A percentile compares a stretch with the other conserved stretches of the same genome.
Evolutionary conservation across 2,888 invertebrate genomes (phyloP).

Genomic region (Machimus rusticus): DNA sequence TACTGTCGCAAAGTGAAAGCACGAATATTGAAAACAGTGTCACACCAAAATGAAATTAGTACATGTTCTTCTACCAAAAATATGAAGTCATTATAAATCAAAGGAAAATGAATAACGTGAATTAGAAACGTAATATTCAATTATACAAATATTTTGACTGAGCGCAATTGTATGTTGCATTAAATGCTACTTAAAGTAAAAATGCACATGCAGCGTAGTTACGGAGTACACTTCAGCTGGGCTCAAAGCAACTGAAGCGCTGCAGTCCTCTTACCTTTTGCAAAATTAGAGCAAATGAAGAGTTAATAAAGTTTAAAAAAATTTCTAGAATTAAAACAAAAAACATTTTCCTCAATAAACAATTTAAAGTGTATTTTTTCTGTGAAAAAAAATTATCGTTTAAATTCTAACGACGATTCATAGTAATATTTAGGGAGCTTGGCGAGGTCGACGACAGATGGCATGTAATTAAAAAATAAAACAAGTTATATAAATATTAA

Average conservation of each 20-base stretch:
- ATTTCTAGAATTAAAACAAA: slow-evolving; percentile 2
- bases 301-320: neutral
- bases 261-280: neutral
- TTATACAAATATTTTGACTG: neutral
- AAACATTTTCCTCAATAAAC: slow-evolving; percentile 26
- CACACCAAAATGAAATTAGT: neutral
- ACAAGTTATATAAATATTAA: slow-evolving; percentile 7
- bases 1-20: neutral
- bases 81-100: neutral
- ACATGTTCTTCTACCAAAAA: neutral
- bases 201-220: neutral
- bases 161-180: neutral
- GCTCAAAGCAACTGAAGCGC: neutral
- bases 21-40: neutral
- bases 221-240: neutral
- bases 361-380: slow-evolving; percentile 14
- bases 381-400: slow-evolving; percentile 26
- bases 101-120: neutral
- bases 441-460: neutral
- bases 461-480: slow-evolving; percentile 7
- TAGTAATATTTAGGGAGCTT: neutral
- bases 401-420: neutral
- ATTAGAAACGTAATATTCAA: neutral
- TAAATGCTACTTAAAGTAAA: neutral
- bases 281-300: neutral